Evolutionary conservation across 2,888 invertebrate genomes (phyloP), one percentile per base, ranked within the genome.

Genomic region (Apodemia duryi): DNA sequence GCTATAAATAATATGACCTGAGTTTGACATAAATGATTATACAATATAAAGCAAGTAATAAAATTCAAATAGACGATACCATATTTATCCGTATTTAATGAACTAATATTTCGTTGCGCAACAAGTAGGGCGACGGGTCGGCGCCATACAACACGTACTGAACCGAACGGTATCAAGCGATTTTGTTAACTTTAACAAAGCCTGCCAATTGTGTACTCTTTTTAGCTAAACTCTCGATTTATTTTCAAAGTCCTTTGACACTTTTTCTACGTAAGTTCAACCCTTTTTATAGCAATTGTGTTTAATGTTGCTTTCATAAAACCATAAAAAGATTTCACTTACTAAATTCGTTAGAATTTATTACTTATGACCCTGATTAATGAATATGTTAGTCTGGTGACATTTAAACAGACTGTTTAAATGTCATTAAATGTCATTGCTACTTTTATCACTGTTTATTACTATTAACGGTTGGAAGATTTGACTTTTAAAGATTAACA

Each of bases 51-150:
- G 10, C 52, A 52, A 28, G 29, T 11, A 28, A 54, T 46, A 13
- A 46, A 46, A 29, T 28, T 28, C 28, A 29, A 29, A 54, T 29
- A 29, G 32, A 54, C 29, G 54, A 54, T 54, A 54, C 54, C 54
- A 54, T 65, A 65, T 62, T 78, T 73, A 72, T 72, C 73, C 77
- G 78, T 83, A 82, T 82, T 81, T 84, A 81, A 77, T 77, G 77
- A 75, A 69, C 73, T 73, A 76, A 72, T 54, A 74, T 72, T 76
- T 72, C 71, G 72, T 73, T 74, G 77, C 72, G 85, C 86, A 88
- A 88, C 88, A 88, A 88, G 88, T 88, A 85, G 80, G 84, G 84
- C 88, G 89, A 78, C 88, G 73, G 75, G 80, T 77, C 80, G 88
- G 85, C 86, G 84, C 83, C 82, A 57, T 57, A 57, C 57, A 57